Percentiles rank a stretch among this genome's conserved stretches.
phyloP scores from a whole-genome alignment of 2,888 invertebrate species.

The Gari tellinella region DNA sequence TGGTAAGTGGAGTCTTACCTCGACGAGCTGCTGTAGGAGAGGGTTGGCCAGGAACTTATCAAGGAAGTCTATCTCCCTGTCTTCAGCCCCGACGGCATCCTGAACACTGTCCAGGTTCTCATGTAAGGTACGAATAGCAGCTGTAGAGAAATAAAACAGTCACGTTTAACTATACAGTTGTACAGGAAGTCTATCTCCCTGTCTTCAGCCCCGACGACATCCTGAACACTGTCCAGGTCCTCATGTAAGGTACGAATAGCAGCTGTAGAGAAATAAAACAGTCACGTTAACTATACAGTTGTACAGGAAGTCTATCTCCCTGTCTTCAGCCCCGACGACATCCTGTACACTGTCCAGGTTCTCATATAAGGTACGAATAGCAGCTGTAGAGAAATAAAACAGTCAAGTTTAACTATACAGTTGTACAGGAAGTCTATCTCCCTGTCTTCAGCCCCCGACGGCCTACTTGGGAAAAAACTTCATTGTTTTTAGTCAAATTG shows the following conservation, averaged over 20 bases:
- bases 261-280: conserved; percentile 41
- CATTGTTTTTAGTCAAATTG: no score
- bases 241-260: conserved; percentile 71
- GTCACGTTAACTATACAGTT: conserved; percentile 69
- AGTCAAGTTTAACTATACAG: conserved; percentile 45
- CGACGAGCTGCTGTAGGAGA: conserved; percentile 66
- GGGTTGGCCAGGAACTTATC: conserved; percentile 69
- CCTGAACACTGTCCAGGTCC: conserved; percentile 69
- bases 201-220: conserved; percentile 66
- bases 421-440: conserved; percentile 75
- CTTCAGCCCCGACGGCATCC: conserved; percentile 65
- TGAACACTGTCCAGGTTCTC: conserved; percentile 71
- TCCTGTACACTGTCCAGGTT: conserved; percentile 71
- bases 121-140: conserved; percentile 69
- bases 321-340: conserved; percentile 64
- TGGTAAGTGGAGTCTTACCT: conserved; percentile 60
- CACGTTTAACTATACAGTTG: conserved; percentile 20
- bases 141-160: conserved; percentile 44
- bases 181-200: conserved; percentile 74
- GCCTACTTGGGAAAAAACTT: no score
- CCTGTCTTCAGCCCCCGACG: conserved; percentile 61
- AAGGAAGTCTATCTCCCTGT: conserved; percentile 73
- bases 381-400: conserved; percentile 58
- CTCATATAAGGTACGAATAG: conserved; percentile 68
- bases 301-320: conserved; percentile 73